Percentiles rank a stretch among this genome's conserved stretches.
phyloP scores from a whole-genome alignment of 2,113 vertebrate species.

The Pipa parva region DNA sequence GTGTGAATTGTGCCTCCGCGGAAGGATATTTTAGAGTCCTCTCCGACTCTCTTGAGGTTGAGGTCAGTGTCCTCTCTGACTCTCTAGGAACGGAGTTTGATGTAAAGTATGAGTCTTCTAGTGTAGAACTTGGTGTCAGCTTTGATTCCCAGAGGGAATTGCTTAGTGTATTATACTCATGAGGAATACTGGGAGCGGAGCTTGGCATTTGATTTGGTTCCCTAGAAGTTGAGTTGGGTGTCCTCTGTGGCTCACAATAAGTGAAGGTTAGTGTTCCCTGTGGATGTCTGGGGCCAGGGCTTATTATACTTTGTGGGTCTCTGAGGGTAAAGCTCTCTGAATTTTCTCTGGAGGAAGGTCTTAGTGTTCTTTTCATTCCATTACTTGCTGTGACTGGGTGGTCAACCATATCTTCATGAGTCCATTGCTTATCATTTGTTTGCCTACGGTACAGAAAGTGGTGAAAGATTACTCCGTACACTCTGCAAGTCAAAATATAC shows the following conservation, averaged over 20 bases:
- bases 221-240: neutral
- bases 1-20: too few relatives aligned
- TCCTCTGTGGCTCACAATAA: neutral
- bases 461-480: too few relatives aligned
- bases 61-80: neutral
- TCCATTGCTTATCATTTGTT: neutral
- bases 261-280: neutral
- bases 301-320: neutral
- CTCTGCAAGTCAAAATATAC: too few relatives aligned
- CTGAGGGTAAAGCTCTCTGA: neutral
- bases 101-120: neutral
- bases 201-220: neutral
- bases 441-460: neutral
- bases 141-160: neutral
- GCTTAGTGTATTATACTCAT: neutral
- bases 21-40: too few relatives aligned
- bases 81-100: neutral
- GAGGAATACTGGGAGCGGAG: neutral
- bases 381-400: neutral
- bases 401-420: neutral
- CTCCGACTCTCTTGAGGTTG: too few relatives aligned
- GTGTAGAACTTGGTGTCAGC: neutral
- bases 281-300: neutral
- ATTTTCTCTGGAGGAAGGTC: neutral
- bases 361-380: neutral